phyloP scores from a whole-genome alignment of 2,888 invertebrate species.

The Cataglyphis altisquamis region DNA sequence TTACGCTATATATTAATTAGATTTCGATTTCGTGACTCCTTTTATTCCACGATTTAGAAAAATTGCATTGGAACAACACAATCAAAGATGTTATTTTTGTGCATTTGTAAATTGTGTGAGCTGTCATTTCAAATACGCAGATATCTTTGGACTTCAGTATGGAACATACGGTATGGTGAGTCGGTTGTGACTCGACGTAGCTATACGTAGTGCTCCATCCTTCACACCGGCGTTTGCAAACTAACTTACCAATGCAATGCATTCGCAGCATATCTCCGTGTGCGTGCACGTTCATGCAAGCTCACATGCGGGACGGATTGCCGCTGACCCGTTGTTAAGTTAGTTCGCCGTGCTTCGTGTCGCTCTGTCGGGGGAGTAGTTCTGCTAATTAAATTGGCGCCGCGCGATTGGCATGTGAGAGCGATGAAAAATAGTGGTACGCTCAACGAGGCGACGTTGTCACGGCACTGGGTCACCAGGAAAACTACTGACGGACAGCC shows the following conservation, averaged over 20 bases:
- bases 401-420: conserved; percentile 55
- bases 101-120: not conserved
- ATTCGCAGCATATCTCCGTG: conserved; percentile 31
- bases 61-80: not conserved
- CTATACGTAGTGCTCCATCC: conserved; percentile 69
- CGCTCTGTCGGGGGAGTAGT: conserved; percentile 79
- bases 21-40: not conserved
- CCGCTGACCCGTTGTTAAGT: conserved; percentile 84
- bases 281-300: conserved; percentile 50
- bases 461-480: conserved; percentile 37
- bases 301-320: conserved; percentile 79
- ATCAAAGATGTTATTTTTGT: not conserved
- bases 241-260: conserved; percentile 74
- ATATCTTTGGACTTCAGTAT: conserved; percentile 18
- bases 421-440: conserved; percentile 61
- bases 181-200: conserved; percentile 2
- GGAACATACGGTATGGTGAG: conserved; percentile 3
- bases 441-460: conserved; percentile 39
- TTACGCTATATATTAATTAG: not conserved
- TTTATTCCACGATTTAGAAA: not conserved
- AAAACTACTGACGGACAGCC: conserved; percentile 38
- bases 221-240: conserved; percentile 79
- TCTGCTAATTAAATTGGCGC: conserved; percentile 83
- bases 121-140: not conserved
- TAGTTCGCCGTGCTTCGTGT: conserved; percentile 80